phyloP scores from a whole-genome alignment of 2,888 invertebrate genomes.

The Ormyrus pomaceus region DNA sequence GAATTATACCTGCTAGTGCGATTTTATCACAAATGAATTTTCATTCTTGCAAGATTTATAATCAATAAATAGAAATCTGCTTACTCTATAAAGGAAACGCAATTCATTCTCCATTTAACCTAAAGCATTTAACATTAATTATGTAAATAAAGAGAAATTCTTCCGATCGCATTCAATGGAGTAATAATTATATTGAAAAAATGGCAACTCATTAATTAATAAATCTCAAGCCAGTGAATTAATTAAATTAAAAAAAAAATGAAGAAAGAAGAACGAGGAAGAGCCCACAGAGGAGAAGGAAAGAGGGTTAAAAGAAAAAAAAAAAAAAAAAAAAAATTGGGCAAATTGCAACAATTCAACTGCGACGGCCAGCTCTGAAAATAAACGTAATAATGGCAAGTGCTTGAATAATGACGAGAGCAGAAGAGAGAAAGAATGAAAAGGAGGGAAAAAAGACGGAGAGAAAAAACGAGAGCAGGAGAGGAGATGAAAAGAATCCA shows the following conservation, averaged over 20 bases:
- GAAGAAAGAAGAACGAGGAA: background rate
- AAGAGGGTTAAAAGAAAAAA: background rate
- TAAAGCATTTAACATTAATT: background rate
- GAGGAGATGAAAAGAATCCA: constrained; percentile 49
- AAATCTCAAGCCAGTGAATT: constrained; percentile 42
- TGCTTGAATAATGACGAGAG: constrained; percentile 50
- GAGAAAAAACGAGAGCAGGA: constrained; percentile 25
- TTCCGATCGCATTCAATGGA: background rate
- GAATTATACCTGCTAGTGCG: too few species aligned
- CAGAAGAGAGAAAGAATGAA: background rate
- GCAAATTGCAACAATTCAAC: constrained; percentile 51
- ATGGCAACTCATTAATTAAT: constrained; percentile 49
- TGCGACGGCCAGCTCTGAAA: constrained; percentile 31
- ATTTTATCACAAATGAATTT: too few species aligned
- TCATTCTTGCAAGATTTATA: too few species aligned
- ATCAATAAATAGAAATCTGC: too few species aligned
- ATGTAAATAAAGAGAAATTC: background rate
- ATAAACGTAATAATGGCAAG: constrained; percentile 53
- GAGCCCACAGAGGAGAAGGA: background rate
- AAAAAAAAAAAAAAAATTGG: constrained; percentile 46
- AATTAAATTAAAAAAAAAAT: constrained; percentile 38
- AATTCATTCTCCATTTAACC: background rate
- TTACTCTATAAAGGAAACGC: background rate
- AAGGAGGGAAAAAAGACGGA: constrained; percentile 1
- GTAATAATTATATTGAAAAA: constrained; percentile 39